A percentile compares a stretch with the other conserved stretches of the same genome.
Evolutionary conservation across 2,113 vertebrate genomes (phyloP).

Genomic region (Ploceus nigricollis): DNA sequence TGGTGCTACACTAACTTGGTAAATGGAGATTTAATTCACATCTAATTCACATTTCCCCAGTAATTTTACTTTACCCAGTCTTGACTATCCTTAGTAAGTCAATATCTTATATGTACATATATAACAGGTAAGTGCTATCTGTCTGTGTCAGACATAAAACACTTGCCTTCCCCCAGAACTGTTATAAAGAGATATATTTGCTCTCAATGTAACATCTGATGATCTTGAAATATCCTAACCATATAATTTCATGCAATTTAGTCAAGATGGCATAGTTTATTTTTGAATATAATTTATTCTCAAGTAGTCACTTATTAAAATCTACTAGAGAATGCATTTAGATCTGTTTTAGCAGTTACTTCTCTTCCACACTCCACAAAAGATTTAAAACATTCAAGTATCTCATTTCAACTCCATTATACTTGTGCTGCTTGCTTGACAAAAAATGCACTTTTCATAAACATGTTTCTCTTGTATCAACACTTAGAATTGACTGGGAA

Average conservation of each 20-base stretch:
- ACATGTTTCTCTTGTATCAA: neutral
- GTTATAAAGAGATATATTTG: neutral
- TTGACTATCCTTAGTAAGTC: neutral
- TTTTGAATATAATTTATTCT: slow-evolving; percentile 12
- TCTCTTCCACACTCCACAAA: neutral
- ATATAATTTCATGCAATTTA: slow-evolving; percentile 16
- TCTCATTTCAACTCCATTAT: slow-evolving; percentile 2
- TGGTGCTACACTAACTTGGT: neutral
- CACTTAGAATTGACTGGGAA: neutral
- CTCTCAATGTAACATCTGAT: neutral
- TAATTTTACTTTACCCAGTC: neutral
- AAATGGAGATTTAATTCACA: neutral
- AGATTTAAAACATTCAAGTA: neutral
- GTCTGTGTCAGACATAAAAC: neutral
- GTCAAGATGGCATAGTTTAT: neutral
- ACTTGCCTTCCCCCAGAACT: neutral
- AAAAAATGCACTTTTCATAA: neutral
- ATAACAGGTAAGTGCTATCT: neutral
- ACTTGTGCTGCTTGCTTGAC: neutral
- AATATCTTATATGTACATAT: neutral
- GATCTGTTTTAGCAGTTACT: slow-evolving; percentile 6
- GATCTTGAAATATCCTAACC: slow-evolving; percentile 4
- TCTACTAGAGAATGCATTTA: neutral
- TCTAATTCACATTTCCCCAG: neutral
- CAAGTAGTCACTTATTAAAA: slow-evolving; percentile 26